Evolutionary conservation across 2,113 vertebrate species (phyloP).

Genomic region (Ursus arctos): DNA sequence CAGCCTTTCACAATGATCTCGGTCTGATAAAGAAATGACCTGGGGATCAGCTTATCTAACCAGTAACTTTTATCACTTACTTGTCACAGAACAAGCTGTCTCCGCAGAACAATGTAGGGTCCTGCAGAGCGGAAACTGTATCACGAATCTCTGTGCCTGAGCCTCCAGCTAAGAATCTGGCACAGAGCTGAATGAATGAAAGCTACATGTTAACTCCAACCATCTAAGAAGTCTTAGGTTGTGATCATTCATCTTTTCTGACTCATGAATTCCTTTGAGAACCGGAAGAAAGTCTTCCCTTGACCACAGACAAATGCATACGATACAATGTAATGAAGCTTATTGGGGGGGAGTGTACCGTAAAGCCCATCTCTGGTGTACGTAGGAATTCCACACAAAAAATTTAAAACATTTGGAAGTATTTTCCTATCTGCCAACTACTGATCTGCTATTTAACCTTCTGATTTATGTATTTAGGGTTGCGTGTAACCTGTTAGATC

Average conservation of each 20-base stretch:
- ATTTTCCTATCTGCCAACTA: constrained; percentile 2
- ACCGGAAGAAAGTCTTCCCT: background rate
- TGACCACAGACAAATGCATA: background rate
- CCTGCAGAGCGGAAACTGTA: background rate
- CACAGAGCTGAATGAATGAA: background rate
- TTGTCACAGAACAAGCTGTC: background rate
- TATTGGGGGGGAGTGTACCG: background rate
- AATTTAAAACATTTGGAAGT: background rate
- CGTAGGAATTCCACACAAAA: background rate
- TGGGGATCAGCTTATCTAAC: background rate
- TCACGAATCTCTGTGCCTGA: background rate
- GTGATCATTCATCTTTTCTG: background rate
- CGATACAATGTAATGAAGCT: background rate
- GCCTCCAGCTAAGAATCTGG: background rate
- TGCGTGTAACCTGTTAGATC: background rate
- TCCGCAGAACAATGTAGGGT: background rate
- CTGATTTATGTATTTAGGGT: background rate
- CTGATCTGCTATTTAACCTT: background rate
- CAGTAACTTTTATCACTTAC: background rate
- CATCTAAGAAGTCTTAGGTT: background rate
- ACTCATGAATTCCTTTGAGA: background rate
- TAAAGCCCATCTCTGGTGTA: background rate
- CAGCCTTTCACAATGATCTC: background rate
- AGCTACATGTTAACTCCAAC: background rate
- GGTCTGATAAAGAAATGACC: background rate